A percentile compares a stretch with the other conserved stretches of the same genome.
phyloP scores from a whole-genome alignment of 2,113 vertebrate genomes.

The Myocastor coypus region DNA sequence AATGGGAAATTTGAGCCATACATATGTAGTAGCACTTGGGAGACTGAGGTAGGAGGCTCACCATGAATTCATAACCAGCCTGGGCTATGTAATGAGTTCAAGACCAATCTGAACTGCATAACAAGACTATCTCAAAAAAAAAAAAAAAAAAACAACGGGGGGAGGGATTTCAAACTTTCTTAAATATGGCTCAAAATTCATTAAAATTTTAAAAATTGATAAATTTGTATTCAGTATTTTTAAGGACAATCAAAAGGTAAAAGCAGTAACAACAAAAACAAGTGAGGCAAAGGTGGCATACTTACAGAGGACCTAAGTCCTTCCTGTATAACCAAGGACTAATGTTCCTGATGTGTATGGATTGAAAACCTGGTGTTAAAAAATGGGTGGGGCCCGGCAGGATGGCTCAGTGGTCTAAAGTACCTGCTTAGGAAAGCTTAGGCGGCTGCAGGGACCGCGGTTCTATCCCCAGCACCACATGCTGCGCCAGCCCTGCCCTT shows the following conservation, averaged over 20 bases:
- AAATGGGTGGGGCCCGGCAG: no score
- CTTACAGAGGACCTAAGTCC: background rate
- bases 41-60: background rate
- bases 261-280: no score
- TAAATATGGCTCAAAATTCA: background rate
- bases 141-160: no score
- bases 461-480: no score
- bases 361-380: background rate
- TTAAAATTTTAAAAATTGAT: background rate
- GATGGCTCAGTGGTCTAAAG: no score
- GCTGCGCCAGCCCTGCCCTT: no score
- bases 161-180: background rate
- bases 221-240: background rate
- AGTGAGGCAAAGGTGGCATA: background rate
- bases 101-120: background rate
- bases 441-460: no score
- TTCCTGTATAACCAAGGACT: background rate
- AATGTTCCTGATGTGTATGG: background rate
- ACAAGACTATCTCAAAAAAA: background rate
- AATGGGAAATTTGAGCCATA: background rate
- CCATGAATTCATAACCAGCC: background rate
- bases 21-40: background rate
- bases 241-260: background rate
- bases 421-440: no score
- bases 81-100: background rate